Evolutionary conservation across 2,113 vertebrate genomes (phyloP).

Genomic region (Cisticola juncidis): DNA sequence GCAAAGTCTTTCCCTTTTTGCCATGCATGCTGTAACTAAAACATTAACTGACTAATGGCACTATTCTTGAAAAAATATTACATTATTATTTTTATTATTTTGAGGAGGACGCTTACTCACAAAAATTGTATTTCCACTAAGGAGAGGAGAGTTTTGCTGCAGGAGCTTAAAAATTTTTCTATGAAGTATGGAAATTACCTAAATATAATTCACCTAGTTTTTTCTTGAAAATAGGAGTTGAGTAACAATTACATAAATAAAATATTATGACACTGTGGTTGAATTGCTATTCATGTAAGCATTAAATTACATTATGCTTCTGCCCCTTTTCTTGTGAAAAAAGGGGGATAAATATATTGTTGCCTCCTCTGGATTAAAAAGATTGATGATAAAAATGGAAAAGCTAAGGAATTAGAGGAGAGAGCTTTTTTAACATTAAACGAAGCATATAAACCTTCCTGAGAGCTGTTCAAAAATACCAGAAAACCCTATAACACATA

Average conservation of each 20-base stretch:
- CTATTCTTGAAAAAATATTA: neutral
- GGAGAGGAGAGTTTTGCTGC: neutral
- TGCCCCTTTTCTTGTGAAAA: neutral
- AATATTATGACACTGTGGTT: neutral
- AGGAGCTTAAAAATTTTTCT: neutral
- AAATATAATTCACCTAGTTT: neutral
- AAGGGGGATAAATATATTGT: neutral
- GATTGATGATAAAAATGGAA: neutral
- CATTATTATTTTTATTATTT: neutral
- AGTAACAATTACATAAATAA: neutral
- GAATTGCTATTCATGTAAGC: neutral
- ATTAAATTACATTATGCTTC: neutral
- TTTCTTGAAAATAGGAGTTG: neutral
- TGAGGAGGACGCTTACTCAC: neutral
- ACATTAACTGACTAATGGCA: neutral
- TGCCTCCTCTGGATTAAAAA: neutral
- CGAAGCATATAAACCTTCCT: neutral
- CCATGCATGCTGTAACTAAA: neutral
- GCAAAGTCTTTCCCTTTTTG: neutral
- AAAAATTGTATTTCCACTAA: neutral
- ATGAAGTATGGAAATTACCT: neutral
- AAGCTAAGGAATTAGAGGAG: neutral
- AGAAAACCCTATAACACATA: conserved; percentile 12
- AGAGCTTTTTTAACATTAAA: neutral
- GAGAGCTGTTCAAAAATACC: neutral